Evolutionary conservation across 2,888 invertebrate species (phyloP).

Genomic region (Zygaena filipendulae): DNA sequence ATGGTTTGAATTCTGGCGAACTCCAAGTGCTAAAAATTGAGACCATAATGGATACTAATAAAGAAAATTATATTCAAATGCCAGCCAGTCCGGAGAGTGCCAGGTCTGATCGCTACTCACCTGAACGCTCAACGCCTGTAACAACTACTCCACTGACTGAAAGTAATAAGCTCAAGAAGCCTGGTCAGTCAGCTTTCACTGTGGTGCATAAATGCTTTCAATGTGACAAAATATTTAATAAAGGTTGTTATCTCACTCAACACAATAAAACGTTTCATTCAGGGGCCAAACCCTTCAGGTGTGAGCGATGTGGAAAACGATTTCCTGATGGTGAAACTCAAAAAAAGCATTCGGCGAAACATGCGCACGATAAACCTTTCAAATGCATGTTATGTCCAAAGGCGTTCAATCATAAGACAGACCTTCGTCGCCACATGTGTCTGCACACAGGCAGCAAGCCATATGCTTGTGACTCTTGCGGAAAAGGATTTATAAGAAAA

Average conservation of each 20-base stretch:
- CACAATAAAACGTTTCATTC: slow-evolving; percentile 91
- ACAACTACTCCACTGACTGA: slow-evolving; percentile 51
- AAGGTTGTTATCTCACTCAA: slow-evolving; percentile 88
- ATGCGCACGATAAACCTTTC: slow-evolving; percentile 85
- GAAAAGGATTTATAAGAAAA: slow-evolving; percentile 89
- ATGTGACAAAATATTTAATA: slow-evolving; percentile 87
- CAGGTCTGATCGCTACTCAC: slow-evolving; percentile 42
- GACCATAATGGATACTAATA: slow-evolving; percentile 62
- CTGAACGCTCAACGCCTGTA: slow-evolving; percentile 48
- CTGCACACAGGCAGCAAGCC: slow-evolving; percentile 89
- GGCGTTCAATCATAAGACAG: slow-evolving; percentile 92
- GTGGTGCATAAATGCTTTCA: slow-evolving; percentile 77
- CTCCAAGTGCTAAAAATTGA: slow-evolving; percentile 57
- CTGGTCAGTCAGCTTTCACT: slow-evolving; percentile 24
- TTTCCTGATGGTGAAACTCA: slow-evolving; percentile 79
- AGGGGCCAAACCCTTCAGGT: slow-evolving; percentile 88
- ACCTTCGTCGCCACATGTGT: slow-evolving; percentile 87
- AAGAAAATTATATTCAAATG: slow-evolving; percentile 58
- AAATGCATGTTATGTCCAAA: slow-evolving; percentile 88
- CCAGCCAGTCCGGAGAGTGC: slow-evolving; percentile 60
- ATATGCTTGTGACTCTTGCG: slow-evolving; percentile 82
- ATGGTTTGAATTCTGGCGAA: slow-evolving; percentile 38
- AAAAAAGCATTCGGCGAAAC: slow-evolving; percentile 79
- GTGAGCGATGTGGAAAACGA: slow-evolving; percentile 86
- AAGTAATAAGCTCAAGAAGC: slow-evolving; percentile 46